Evolutionary conservation across 1,140 invertebrate species (phyloP).

Genomic region (Neodiprion fabricii): DNA sequence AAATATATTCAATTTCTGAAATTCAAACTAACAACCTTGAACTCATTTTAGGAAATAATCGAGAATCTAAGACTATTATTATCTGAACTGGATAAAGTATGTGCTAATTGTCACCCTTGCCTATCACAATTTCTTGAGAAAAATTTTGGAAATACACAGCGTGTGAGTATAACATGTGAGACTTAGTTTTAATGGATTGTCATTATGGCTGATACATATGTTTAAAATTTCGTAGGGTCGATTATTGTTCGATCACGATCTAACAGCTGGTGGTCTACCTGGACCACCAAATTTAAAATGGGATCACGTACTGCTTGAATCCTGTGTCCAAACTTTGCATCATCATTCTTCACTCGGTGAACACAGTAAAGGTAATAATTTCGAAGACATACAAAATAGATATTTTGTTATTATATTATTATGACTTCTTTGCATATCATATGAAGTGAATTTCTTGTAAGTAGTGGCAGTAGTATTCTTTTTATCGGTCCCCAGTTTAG

Average conservation of each 20-base stretch:
- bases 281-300: slow-evolving; percentile 60
- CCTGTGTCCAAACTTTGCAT: slow-evolving; percentile 65
- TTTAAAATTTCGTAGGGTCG: slow-evolving; percentile 55
- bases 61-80: slow-evolving; percentile 66
- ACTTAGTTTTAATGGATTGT: slow-evolving; percentile 30
- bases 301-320: slow-evolving; percentile 63
- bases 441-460: no score
- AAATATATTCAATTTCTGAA: slow-evolving; percentile 12
- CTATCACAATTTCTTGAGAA: slow-evolving; percentile 70
- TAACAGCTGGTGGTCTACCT: slow-evolving; percentile 59
- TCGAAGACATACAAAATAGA: no score
- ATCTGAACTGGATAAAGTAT: slow-evolving; percentile 57
- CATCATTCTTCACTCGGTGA: slow-evolving; percentile 65
- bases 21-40: slow-evolving; percentile 15
- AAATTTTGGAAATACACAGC: slow-evolving; percentile 65
- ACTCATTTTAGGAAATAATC: slow-evolving; percentile 50
- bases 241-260: slow-evolving; percentile 67
- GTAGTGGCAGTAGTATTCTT: no score
- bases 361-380: slow-evolving; percentile 52
- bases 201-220: slow-evolving; percentile 3
- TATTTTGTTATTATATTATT: no score
- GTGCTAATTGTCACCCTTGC: slow-evolving; percentile 66
- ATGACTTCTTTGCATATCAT: no score
- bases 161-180: slow-evolving; percentile 53
- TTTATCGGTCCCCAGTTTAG: background rate